phyloP scores from a whole-genome alignment of 2,113 vertebrate genomes.

The Pomatorhinus ruficollis region DNA sequence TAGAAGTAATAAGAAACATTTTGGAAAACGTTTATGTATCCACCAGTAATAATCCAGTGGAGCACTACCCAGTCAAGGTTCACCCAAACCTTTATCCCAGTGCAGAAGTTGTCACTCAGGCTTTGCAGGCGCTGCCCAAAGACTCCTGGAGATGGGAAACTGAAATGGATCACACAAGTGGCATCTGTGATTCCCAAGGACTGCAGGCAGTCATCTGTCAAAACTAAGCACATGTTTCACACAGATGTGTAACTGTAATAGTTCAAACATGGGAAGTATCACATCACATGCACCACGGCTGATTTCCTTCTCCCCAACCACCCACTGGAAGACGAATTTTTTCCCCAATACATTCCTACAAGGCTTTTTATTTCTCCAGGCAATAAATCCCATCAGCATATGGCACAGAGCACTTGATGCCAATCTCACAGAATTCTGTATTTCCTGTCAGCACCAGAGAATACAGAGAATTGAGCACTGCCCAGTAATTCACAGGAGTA shows the following conservation, averaged over 20 bases:
- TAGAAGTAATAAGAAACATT: not conserved
- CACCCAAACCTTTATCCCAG: constrained; percentile 72
- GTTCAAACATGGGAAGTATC: not conserved
- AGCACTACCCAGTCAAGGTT: not conserved
- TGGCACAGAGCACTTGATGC: not conserved
- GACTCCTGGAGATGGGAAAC: constrained; percentile 82
- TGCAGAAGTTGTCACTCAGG: constrained; percentile 82
- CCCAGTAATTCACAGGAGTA: not conserved
- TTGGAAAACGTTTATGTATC: not conserved
- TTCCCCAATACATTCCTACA: not conserved
- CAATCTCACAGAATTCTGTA: not conserved
- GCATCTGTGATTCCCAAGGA: constrained; percentile 85
- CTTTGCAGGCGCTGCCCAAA: constrained; percentile 84
- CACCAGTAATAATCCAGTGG: not conserved
- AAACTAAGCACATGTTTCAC: constrained; percentile 73
- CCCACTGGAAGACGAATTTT: not conserved
- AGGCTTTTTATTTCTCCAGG: not conserved
- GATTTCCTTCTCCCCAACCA: not conserved
- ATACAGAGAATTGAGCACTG: not conserved
- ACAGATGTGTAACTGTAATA: not conserved
- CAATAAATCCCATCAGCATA: not conserved
- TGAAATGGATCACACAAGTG: constrained; percentile 86
- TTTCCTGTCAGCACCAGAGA: not conserved
- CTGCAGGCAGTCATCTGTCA: constrained; percentile 80
- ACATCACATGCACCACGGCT: not conserved